phyloP scores from a whole-genome alignment of 2,797 vertebrate species.

The Microctenopoma stevenorrisi region DNA sequence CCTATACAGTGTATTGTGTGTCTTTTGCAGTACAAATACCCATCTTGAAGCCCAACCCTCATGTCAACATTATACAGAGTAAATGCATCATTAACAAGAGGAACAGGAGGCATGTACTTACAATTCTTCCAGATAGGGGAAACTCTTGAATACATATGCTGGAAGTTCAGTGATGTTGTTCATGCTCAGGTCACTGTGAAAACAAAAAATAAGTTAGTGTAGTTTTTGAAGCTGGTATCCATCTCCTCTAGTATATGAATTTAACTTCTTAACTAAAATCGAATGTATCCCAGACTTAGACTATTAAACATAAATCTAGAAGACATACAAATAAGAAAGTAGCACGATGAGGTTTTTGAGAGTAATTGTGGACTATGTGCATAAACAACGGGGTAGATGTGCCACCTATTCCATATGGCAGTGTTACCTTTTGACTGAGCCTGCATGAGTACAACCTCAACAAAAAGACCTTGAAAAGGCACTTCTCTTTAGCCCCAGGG shows the following conservation, averaged over 20 bases:
- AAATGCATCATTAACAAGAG: conserved; percentile 59
- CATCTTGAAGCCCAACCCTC: conserved; percentile 53
- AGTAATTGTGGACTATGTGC: neutral
- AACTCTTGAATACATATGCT: conserved; percentile 93
- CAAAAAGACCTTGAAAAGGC: conserved; percentile 54
- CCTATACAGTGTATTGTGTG: conserved; percentile 41
- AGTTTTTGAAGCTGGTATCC: neutral
- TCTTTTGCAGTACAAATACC: conserved; percentile 49
- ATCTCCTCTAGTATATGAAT: neutral
- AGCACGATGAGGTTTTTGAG: neutral
- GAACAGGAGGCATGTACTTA: conserved; percentile 84
- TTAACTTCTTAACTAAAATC: no score
- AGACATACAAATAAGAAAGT: neutral
- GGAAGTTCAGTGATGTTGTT: conserved; percentile 98
- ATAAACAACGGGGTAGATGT: conserved; percentile 22
- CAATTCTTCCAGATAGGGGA: conserved; percentile 96
- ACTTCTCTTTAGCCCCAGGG: conserved; percentile 71
- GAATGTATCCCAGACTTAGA: neutral
- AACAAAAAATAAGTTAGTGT: conserved; percentile 32
- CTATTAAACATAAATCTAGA: neutral
- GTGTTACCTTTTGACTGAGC: conserved; percentile 42
- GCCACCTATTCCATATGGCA: conserved; percentile 29
- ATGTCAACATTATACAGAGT: conserved; percentile 62
- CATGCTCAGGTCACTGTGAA: conserved; percentile 96
- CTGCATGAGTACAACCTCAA: conserved; percentile 53